phyloP scores from a whole-genome alignment of 2,888 invertebrate species.

The Meliscaeva auricollis region DNA sequence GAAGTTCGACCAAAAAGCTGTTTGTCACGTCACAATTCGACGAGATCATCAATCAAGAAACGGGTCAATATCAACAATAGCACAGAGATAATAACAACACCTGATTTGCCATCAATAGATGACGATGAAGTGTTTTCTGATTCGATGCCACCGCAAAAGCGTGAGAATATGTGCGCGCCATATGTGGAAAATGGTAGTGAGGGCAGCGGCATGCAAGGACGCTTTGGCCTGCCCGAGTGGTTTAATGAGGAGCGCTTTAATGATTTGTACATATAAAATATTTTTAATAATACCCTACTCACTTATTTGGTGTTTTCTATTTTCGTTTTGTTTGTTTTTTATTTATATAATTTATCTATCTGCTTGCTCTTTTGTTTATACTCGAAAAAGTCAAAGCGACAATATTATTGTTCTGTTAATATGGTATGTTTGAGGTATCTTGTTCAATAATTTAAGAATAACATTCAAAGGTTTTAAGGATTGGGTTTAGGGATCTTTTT shows the following conservation, averaged over 20 bases:
- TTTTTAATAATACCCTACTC: not conserved
- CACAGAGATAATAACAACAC: constrained; percentile 83
- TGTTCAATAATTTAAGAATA: too few species aligned
- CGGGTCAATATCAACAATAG: constrained; percentile 83
- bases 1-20: constrained; percentile 81
- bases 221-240: constrained; percentile 84
- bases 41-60: constrained; percentile 83
- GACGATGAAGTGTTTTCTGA: constrained; percentile 88
- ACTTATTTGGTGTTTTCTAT: constrained; percentile 13
- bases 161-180: constrained; percentile 85
- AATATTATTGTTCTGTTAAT: constrained; percentile 65
- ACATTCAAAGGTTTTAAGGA: too few species aligned
- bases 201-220: constrained; percentile 77
- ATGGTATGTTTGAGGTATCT: not conserved
- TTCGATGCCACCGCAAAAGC: constrained; percentile 84
- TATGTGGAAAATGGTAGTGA: constrained; percentile 83
- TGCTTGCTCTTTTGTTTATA: not conserved
- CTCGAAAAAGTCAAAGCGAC: not conserved
- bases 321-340: constrained; percentile 9
- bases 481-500: too few species aligned
- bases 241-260: constrained; percentile 84
- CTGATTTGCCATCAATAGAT: constrained; percentile 80
- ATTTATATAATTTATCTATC: constrained; percentile 8
- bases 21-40: constrained; percentile 82
- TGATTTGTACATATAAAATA: constrained; percentile 81